Evolutionary conservation across 2,888 invertebrate species (phyloP).

Genomic region (Himalopsyche kuldschensis): DNA sequence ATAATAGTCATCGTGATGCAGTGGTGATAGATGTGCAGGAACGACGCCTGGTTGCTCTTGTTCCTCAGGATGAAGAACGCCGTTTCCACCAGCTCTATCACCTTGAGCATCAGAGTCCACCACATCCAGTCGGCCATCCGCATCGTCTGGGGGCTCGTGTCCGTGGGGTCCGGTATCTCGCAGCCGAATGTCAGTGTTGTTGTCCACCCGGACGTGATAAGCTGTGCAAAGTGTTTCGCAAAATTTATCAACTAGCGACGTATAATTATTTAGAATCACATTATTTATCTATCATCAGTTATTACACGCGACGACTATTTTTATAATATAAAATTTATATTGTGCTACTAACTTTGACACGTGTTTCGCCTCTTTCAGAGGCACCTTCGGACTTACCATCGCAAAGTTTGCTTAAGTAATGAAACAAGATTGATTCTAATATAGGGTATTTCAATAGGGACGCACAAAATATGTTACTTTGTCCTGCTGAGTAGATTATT

Average conservation of each 20-base stretch:
- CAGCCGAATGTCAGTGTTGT: slow-evolving; percentile 66
- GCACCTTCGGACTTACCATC: too few relatives aligned
- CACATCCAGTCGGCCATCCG: slow-evolving; percentile 62
- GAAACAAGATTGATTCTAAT: too few relatives aligned
- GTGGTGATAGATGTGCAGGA: slow-evolving; percentile 76
- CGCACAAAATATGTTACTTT: too few relatives aligned
- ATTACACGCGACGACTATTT: too few relatives aligned
- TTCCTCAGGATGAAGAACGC: slow-evolving; percentile 72
- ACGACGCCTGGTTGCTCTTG: slow-evolving; percentile 70
- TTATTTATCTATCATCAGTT: too few relatives aligned
- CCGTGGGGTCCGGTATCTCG: slow-evolving; percentile 71
- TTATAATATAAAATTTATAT: too few relatives aligned
- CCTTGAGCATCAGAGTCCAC: slow-evolving; percentile 67
- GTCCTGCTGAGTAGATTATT: too few relatives aligned
- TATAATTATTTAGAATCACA: too few relatives aligned
- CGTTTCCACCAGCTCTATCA: slow-evolving; percentile 70
- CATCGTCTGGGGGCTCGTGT: slow-evolving; percentile 63
- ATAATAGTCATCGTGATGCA: slow-evolving; percentile 61
- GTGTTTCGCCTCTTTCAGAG: too few relatives aligned
- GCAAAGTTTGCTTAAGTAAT: too few relatives aligned
- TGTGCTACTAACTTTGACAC: too few relatives aligned
- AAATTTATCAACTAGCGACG: background rate
- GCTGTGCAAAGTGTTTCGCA: slow-evolving; percentile 23
- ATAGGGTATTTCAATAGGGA: too few relatives aligned
- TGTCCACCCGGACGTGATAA: slow-evolving; percentile 66